Evolutionary conservation across 2,888 invertebrate genomes (phyloP).

Genomic region (Volucella inflata): DNA sequence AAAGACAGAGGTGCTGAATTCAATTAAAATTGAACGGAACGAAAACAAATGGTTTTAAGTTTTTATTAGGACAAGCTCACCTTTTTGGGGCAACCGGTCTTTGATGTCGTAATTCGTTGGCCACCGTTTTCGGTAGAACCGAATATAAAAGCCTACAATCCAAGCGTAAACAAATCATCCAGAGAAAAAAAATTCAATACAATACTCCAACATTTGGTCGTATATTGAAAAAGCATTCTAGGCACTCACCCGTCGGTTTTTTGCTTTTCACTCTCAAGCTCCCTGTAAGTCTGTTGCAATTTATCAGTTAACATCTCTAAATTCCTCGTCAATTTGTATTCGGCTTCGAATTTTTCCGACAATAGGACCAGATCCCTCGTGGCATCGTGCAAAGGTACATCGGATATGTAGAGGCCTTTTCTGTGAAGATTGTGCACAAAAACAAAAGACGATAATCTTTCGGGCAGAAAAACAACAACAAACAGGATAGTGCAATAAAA

Average conservation of each 20-base stretch:
- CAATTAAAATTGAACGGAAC: conserved; percentile 30
- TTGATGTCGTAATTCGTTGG: conserved; percentile 96
- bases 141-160: conserved; percentile 93
- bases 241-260: conserved; percentile 93
- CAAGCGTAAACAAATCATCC: conserved; percentile 34
- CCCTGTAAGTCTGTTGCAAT: conserved; percentile 96
- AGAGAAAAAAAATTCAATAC: conserved; percentile 73
- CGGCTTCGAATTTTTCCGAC: conserved; percentile 98
- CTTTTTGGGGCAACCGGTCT: conserved; percentile 94
- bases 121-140: conserved; percentile 96
- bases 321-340: conserved; percentile 97
- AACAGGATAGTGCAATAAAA: conserved; percentile 49
- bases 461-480: conserved; percentile 34
- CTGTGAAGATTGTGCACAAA: conserved; percentile 84
- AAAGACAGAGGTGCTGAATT: conserved; percentile 5
- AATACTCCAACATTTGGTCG: conserved; percentile 74
- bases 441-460: conserved; percentile 49
- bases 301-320: conserved; percentile 97
- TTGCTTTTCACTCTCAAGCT: conserved; percentile 96
- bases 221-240: conserved; percentile 3
- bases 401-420: conserved; percentile 95
- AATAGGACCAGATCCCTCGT: conserved; percentile 97
- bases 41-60: not conserved
- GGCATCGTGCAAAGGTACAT: conserved; percentile 97
- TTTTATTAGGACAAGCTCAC: conserved; percentile 83